Conservation (phyloP, 2,113 vertebrate species). For the Orycteropus afer region DNA sequence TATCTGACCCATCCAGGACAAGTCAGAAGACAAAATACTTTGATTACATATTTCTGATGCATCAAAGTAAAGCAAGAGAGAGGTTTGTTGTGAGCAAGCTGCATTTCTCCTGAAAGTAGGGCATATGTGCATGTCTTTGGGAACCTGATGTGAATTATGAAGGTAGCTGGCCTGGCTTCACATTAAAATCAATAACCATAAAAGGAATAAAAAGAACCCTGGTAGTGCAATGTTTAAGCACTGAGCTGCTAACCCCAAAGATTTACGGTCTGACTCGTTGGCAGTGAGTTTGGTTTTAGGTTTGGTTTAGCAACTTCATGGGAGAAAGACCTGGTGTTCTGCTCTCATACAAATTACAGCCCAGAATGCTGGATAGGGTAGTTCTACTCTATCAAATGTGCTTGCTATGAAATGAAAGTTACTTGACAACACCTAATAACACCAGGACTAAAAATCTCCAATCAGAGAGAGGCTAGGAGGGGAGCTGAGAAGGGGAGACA, state of each 20-base stretch:
- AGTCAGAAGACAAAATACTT: not conserved
- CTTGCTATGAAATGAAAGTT: too few relatives aligned
- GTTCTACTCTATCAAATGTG: too few relatives aligned
- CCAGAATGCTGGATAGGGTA: too few relatives aligned
- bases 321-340: too few relatives aligned
- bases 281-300: too few relatives aligned
- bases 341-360: too few relatives aligned
- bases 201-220: not conserved
- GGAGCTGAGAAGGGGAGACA: not conserved
- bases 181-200: not conserved
- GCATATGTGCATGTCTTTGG: not conserved
- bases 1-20: not conserved
- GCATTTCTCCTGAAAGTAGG: not conserved
- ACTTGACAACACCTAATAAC: not conserved
- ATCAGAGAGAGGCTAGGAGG: too few relatives aligned
- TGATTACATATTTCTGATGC: not conserved
- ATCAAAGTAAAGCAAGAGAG: not conserved
- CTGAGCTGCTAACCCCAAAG: too few relatives aligned
- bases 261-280: too few relatives aligned
- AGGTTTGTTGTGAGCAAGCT: not conserved
- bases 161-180: not conserved
- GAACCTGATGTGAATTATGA: not conserved
- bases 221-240: too few relatives aligned
- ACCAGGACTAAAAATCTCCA: not conserved
- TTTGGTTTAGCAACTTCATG: too few relatives aligned